These are phyloP conservation scores for Cassiopea xamachana DNA, from an alignment of 30 jellyfish, hydroid and myxozoan genomes.

Conservation along the genomic window DNA sequence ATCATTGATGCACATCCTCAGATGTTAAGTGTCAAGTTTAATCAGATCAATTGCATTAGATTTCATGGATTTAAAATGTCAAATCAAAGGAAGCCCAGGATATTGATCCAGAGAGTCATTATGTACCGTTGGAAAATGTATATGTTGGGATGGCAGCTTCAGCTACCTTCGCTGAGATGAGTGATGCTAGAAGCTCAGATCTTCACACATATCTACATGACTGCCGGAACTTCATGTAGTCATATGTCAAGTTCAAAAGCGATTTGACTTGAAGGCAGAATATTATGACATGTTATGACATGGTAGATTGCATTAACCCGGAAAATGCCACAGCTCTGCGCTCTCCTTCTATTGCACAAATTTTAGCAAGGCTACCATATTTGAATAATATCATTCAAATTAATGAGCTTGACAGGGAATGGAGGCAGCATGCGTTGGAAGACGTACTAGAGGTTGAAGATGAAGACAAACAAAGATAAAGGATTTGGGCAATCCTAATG, in stretches of 20 bases:
- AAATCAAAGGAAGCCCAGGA: too few relatives aligned
- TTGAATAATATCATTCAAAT: not conserved
- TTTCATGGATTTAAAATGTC: too few relatives aligned
- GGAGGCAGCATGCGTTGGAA: constrained; percentile 18
- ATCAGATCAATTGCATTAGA: too few relatives aligned
- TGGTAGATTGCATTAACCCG: constrained; percentile 10
- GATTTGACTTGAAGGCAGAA: constrained; percentile 14
- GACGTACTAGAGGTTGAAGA: not conserved
- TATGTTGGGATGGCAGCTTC: too few relatives aligned
- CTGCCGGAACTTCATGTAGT: not conserved
- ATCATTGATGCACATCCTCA: too few relatives aligned
- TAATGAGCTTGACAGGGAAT: constrained; percentile 2
- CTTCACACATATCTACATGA: not conserved
- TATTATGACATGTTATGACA: not conserved
- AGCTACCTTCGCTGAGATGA: too few relatives aligned
- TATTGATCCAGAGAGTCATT: too few relatives aligned
- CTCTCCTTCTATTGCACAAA: not conserved
- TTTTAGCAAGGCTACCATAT: constrained; percentile 4
- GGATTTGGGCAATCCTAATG: not conserved
- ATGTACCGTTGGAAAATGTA: too few relatives aligned
- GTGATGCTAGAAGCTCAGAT: too few relatives aligned
- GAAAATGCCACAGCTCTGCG: constrained; percentile 7
- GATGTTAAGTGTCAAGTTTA: too few relatives aligned
- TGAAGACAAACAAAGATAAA: not conserved
- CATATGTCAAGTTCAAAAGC: not conserved